Percentiles rank a stretch among this genome's conserved stretches.
phyloP scores from a whole-genome alignment of 1,140 invertebrate species.

The Drosophila lacteicornis region DNA sequence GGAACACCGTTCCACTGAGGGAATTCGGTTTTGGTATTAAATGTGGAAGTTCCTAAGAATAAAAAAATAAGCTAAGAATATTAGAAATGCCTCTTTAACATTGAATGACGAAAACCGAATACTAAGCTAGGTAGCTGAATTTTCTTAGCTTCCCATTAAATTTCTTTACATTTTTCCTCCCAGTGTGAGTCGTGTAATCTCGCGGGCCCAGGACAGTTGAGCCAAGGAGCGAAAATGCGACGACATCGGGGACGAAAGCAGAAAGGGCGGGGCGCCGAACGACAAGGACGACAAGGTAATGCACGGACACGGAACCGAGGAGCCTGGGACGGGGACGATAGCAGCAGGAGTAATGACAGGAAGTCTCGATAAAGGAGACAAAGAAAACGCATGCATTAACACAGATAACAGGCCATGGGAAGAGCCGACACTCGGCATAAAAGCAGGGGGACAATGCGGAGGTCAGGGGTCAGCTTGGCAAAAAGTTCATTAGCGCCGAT shows the following conservation, averaged over 20 bases:
- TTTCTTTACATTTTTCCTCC: not conserved
- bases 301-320: constrained; percentile 52
- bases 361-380: constrained; percentile 69
- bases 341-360: constrained; percentile 76
- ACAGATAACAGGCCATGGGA: constrained; percentile 55
- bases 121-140: too few relatives aligned
- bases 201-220: constrained; percentile 26
- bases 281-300: constrained; percentile 57
- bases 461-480: constrained; percentile 24
- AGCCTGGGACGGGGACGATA: constrained; percentile 54
- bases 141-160: too few relatives aligned
- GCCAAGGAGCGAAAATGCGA: constrained; percentile 21
- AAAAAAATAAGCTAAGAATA: not conserved
- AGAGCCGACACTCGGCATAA: constrained; percentile 7
- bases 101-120: not conserved
- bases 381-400: constrained; percentile 78
- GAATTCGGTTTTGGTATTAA: not conserved
- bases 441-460: not conserved
- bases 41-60: not conserved
- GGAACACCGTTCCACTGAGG: constrained; percentile 8
- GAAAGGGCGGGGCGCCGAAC: constrained; percentile 7
- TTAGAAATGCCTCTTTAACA: too few relatives aligned
- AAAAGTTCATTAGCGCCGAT: constrained; percentile 78
- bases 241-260: constrained; percentile 11
- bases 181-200: constrained; percentile 55